phyloP scores from a whole-genome alignment of 2,888 invertebrate genomes.

The Crepidodera aurea region DNA sequence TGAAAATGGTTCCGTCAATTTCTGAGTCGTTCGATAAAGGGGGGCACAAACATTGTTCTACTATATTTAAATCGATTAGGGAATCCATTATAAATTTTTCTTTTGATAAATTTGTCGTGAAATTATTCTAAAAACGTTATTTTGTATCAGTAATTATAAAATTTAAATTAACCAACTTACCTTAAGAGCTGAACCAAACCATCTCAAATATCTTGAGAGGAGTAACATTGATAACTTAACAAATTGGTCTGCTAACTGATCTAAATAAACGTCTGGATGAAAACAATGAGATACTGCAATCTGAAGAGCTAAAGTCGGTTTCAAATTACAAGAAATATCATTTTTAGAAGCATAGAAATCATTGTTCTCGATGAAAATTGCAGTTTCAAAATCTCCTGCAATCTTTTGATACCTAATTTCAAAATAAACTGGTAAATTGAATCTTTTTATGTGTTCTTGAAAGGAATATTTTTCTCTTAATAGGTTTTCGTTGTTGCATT shows the following conservation, averaged over 20 bases:
- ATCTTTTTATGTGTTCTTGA: constrained; percentile 78
- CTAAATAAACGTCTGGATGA: constrained; percentile 80
- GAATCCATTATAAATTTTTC: constrained; percentile 51
- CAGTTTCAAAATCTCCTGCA: constrained; percentile 71
- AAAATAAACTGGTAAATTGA: constrained; percentile 97
- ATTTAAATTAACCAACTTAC: constrained; percentile 30
- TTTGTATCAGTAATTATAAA: constrained; percentile 19
- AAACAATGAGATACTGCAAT: constrained; percentile 68
- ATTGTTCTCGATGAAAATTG: constrained; percentile 51
- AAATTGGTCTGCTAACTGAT: constrained; percentile 82
- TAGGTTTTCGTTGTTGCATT: constrained; percentile 68
- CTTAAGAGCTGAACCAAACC: constrained; percentile 63
- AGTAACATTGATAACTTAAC: constrained; percentile 90
- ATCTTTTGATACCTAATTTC: constrained; percentile 96
- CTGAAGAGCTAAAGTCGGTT: constrained; percentile 62
- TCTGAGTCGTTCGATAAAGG: constrained; percentile 33
- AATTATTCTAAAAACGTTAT: constrained; percentile 30
- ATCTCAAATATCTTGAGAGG: constrained; percentile 79
- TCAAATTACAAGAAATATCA: constrained; percentile 62
- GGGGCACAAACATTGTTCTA: constrained; percentile 44
- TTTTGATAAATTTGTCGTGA: constrained; percentile 36
- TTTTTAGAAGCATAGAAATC: constrained; percentile 48
- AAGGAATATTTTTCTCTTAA: constrained; percentile 76
- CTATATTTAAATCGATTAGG: constrained; percentile 49
- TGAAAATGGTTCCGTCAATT: constrained; percentile 48